phyloP scores from a whole-genome alignment of 2,113 vertebrate genomes.

The Aramus guarauna region DNA sequence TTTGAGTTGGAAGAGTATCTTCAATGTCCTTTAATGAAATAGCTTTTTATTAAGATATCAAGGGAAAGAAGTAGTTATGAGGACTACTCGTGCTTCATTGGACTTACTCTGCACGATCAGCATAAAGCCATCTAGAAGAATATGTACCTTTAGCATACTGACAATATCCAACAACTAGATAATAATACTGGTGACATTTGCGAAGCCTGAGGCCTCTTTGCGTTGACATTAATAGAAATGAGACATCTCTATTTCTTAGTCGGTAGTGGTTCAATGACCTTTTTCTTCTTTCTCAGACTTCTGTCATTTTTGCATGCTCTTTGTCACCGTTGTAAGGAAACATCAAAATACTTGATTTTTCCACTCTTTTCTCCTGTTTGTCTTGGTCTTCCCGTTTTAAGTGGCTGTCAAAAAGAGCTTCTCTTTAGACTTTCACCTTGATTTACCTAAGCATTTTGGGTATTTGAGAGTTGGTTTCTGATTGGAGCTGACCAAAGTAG shows the following conservation, averaged over 20 bases:
- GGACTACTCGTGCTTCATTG: constrained; percentile 6
- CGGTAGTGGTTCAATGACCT: background rate
- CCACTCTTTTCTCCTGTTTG: background rate
- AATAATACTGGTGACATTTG: constrained; percentile 47
- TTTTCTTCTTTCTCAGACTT: background rate
- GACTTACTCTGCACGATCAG: background rate
- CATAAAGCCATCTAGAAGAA: background rate
- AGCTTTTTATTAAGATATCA: constrained; percentile 7
- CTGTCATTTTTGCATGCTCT: background rate
- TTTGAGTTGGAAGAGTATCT: background rate
- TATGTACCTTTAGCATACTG: background rate
- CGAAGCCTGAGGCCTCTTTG: background rate
- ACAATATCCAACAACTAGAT: background rate
- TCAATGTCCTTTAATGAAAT: background rate
- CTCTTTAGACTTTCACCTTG: background rate
- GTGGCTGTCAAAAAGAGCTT: background rate
- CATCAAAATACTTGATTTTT: background rate
- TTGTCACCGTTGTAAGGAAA: background rate
- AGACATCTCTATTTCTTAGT: constrained; percentile 10
- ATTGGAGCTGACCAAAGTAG: background rate
- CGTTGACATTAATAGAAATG: background rate
- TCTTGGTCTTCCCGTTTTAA: background rate
- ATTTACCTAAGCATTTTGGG: background rate
- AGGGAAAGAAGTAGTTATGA: background rate
- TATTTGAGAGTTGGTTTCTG: background rate